A percentile compares a stretch with the other conserved stretches of the same genome.
Evolutionary conservation across 2,888 invertebrate species (phyloP).

Genomic region (Chymomyza caudatula): DNA sequence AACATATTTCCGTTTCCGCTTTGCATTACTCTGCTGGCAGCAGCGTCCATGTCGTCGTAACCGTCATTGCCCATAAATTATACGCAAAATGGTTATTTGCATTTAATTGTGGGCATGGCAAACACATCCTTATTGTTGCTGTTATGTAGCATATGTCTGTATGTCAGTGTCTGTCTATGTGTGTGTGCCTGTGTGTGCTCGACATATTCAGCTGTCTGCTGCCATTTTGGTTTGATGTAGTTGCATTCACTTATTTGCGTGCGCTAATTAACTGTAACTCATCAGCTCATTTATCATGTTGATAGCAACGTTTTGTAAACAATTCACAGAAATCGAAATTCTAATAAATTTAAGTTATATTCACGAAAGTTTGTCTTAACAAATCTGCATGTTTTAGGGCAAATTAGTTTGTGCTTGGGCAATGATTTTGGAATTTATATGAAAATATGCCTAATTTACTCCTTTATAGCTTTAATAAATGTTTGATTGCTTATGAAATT

Average conservation of each 20-base stretch:
- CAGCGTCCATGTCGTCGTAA: slow-evolving; percentile 17
- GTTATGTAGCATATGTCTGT: slow-evolving; percentile 35
- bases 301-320: not conserved
- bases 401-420: too few relatives aligned
- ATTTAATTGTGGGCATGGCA: slow-evolving; percentile 58
- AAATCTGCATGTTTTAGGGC: too few relatives aligned
- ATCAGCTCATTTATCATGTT: slow-evolving; percentile 52
- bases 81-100: slow-evolving; percentile 62
- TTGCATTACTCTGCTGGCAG: slow-evolving; percentile 53
- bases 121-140: not conserved
- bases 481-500: too few relatives aligned
- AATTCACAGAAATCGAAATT: not conserved
- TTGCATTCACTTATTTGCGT: slow-evolving; percentile 16
- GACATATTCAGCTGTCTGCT: not conserved
- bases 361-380: too few relatives aligned
- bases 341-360: not conserved
- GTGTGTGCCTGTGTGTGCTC: not conserved
- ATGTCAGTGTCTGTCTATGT: slow-evolving; percentile 9
- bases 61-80: slow-evolving; percentile 54
- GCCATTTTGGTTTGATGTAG: slow-evolving; percentile 41
- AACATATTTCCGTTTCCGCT: slow-evolving; percentile 71
- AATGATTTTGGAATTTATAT: too few relatives aligned
- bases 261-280: slow-evolving; percentile 63
- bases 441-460: too few relatives aligned
- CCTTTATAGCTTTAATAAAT: too few relatives aligned